Evolutionary conservation across 2,888 invertebrate species (phyloP), one percentile per base, ranked within the genome.

Genomic region (Psococerastis gibbosa): DNA sequence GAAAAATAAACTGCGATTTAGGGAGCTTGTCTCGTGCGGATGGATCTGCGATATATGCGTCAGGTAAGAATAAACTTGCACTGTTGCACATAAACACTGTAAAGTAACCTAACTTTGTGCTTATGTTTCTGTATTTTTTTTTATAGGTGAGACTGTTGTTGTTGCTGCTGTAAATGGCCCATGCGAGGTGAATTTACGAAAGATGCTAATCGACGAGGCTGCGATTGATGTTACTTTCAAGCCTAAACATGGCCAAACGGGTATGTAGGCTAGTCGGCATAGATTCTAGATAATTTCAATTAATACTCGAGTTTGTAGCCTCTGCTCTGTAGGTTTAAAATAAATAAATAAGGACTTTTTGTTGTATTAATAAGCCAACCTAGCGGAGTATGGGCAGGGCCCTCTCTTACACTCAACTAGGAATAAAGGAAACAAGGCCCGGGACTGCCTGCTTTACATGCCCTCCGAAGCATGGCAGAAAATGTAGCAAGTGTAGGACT

Each of bases 81-180:
- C 18, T 49, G 43, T 15, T 42, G 20, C 22, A 32, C 17, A 13
- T 47, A 32, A 35, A 47, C 35, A 32, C 31, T 13, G 1, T 16
- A 32, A 9, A 41, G 22, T 32, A 17, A 45, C 43, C 35, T 3
- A 20, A 35, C n/a, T n/a, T n/a, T n/a, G n/a, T n/a, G n/a, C n/a
- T n/a, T n/a, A n/a, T n/a, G n/a, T n/a, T n/a, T n/a, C n/a, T 43
- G 13, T 41, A 41, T 34, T 45, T 41, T 43, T 45, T 41, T 46
- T 66, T 69, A 35, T 56, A 85, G 88, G 85, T 9, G 73, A 78
- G 48, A 85, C 87, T 13, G 73, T 78, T 41, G 73, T 80, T 1
- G 57, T 83, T 32, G 78, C 77, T 2, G 79, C 82, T 48, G 70
- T 85, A 27, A 79, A 84, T 61, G 91, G 89, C 0, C 89, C 89